A percentile compares a stretch with the other conserved stretches of the same genome.
Evolutionary conservation across 2,888 invertebrate genomes (phyloP).

Genomic region (Troglohyphantes excavatus): DNA sequence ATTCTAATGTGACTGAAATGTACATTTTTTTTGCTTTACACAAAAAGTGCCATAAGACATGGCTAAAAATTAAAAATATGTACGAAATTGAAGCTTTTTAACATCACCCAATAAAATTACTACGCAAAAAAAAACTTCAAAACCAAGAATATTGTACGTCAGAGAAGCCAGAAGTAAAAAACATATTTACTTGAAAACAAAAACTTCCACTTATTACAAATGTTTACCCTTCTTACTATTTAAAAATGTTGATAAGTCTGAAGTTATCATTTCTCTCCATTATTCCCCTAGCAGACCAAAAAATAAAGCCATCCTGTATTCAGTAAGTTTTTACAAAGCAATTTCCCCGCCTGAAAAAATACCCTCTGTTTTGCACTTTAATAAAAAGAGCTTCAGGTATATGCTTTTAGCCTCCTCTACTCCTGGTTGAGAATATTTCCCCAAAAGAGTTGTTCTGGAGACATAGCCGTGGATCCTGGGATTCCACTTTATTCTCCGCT

Average conservation of each 20-base stretch:
- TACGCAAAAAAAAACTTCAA: no score
- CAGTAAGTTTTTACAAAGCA: conserved; percentile 10
- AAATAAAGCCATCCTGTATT: conserved; percentile 1
- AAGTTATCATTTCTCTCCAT: neutral
- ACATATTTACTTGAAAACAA: neutral
- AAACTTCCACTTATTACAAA: neutral
- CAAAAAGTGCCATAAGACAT: no score
- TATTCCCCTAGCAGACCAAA: neutral
- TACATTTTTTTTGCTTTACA: no score
- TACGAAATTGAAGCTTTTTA: no score
- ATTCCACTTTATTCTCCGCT: conserved; percentile 41
- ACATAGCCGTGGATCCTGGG: conserved; percentile 15
- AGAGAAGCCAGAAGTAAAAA: no score
- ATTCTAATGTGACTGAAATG: no score
- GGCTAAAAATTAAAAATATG: no score
- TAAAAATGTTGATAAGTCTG: neutral
- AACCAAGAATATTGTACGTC: no score
- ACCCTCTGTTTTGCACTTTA: conserved; percentile 38
- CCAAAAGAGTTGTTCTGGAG: conserved; percentile 34
- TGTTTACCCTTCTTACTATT: neutral
- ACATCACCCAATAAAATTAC: no score
- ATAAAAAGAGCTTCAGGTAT: conserved; percentile 32
- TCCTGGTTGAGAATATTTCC: conserved; percentile 23
- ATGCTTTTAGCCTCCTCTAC: conserved; percentile 44
- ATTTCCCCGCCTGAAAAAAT: neutral